Conservation (phyloP, 30 jellyfish, hydroid and myxozoan species). For the Aurelia coerulea region DNA sequence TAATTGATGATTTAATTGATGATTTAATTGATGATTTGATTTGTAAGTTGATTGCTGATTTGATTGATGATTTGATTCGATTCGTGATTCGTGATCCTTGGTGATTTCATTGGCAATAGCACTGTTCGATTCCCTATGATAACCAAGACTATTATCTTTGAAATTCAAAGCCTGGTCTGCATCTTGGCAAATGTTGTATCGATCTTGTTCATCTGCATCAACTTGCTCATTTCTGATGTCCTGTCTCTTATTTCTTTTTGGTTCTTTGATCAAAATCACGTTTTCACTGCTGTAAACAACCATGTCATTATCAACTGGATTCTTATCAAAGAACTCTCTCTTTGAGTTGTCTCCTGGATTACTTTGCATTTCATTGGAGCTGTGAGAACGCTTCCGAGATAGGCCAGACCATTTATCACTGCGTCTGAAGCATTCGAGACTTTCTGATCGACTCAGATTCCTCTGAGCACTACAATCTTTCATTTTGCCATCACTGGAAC, state of each 20-base stretch:
- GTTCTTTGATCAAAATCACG: slow-evolving; percentile 21
- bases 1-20: too few species aligned
- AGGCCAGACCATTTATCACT: not conserved
- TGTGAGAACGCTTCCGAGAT: too few species aligned
- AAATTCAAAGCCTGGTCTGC: not conserved
- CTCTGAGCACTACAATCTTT: too few species aligned
- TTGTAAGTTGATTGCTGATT: too few species aligned
- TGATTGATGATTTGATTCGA: too few species aligned
- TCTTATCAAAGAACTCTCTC: not conserved
- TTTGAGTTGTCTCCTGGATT: not conserved
- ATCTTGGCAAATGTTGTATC: not conserved
- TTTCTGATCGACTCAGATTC: not conserved
- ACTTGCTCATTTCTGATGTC: not conserved
- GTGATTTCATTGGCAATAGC: too few species aligned
- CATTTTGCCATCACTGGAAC: too few species aligned
- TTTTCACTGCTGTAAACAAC: slow-evolving; percentile 26
- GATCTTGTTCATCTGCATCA: not conserved
- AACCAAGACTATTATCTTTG: not conserved
- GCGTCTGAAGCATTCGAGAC: not conserved
- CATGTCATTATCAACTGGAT: not conserved
- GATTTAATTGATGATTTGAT: too few species aligned
- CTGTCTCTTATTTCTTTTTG: not conserved
- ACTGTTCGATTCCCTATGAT: not conserved
- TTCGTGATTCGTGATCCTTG: too few species aligned
- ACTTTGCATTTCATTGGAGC: not conserved